phyloP scores from a whole-genome alignment of 2,797 vertebrate genomes.

The Menidia menidia region DNA sequence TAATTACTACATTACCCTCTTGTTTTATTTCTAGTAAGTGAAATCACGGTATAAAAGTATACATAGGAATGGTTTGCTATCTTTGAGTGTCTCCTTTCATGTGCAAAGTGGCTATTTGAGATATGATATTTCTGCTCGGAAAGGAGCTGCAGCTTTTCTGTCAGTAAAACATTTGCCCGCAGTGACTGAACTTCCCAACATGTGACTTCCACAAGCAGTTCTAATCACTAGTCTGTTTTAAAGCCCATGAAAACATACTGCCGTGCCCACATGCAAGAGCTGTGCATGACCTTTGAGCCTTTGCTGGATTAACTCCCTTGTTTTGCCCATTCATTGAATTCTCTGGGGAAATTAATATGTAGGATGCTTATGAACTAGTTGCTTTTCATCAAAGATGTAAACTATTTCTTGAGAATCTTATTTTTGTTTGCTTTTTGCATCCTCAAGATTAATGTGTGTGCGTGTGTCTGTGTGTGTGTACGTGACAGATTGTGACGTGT shows the following conservation, averaged over 20 bases:
- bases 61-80: neutral
- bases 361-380: conserved; percentile 31
- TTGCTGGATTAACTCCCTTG: conserved; percentile 50
- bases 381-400: conserved; percentile 14
- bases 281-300: conserved; percentile 64
- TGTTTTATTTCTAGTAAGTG: neutral
- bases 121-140: neutral
- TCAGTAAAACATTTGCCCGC: conserved; percentile 1
- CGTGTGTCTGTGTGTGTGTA: neutral
- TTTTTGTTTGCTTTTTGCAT: conserved; percentile 30
- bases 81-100: neutral
- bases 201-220: conserved; percentile 46
- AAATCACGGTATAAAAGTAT: neutral
- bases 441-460: neutral
- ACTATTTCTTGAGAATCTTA: conserved; percentile 22
- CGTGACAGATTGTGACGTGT: neutral
- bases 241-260: conserved; percentile 55
- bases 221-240: conserved; percentile 54
- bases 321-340: conserved; percentile 39
- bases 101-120: neutral
- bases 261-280: conserved; percentile 42
- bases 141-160: neutral
- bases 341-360: conserved; percentile 31
- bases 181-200: conserved; percentile 25
- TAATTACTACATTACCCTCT: neutral